Base-by-base conservation (phyloP, 2,797 vertebrate genomes). In the Enteromius treurensis region DNA sequence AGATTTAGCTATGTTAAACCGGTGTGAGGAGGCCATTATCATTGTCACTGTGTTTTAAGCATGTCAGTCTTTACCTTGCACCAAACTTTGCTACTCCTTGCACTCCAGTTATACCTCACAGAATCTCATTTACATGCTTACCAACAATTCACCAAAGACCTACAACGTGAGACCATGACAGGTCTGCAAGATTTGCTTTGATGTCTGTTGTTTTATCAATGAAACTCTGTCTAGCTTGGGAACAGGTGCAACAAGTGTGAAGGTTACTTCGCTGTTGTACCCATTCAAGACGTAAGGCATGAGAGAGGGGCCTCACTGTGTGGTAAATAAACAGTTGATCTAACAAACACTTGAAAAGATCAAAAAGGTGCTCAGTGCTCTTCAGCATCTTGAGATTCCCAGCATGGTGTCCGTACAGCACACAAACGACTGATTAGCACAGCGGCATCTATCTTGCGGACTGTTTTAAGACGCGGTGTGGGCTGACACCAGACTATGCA, bases 321-420 rank as follows among this genome's bases (percentile, higher is more conserved):
- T 86, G 88, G 87, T 88, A 89, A 89, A 88, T 86, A 83, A 89
- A 89, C 88, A 88, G 85, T 89, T 88, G 88, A 84, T 87, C 83
- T 87, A 81, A 84, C 81, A 87, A 83, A 87, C 84, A 85, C 86
- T 89, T 89, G 86, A 87, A 89, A 89, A 88, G 88, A 89, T 89
- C 84, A 89, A 89, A 88, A 89, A 87, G 86, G 83, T 83, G 86
- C 86, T 86, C 78, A 79, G 80, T 87, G 79, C 81, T 88, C 75
- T 81, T 86, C 84, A 77, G 87, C 83, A 88, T 88, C 86, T 89
- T 85, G 75, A 62, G 60, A 86, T 83, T 83, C 86, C 58, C 87
- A 87, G 88, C 83, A 81, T 81, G 87, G 79, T 77, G 74, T 86
- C 86, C 80, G 75, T 84, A 75, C 42, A 70, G 82, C 84, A 83